Conservation (phyloP, 2,888 invertebrate species). For the Caenorhabditis parvicauda region DNA sequence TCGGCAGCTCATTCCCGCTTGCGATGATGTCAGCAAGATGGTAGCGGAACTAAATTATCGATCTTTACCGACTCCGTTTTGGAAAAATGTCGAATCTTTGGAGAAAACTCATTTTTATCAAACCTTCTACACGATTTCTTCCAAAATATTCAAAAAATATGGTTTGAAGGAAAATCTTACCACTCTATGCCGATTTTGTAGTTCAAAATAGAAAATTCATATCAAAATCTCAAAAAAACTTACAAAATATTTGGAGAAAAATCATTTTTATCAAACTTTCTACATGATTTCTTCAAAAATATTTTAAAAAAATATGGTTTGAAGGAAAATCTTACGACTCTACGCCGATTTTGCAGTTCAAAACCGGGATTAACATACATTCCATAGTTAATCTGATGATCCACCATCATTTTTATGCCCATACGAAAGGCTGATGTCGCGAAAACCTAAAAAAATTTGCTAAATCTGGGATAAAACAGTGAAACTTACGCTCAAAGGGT, state of each 20-base stretch:
- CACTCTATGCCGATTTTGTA: not conserved
- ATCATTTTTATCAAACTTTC: too few relatives aligned
- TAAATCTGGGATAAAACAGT: not conserved
- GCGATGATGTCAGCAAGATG: constrained; percentile 48
- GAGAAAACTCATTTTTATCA: constrained; percentile 4
- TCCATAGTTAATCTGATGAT: constrained; percentile 81
- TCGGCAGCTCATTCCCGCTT: constrained; percentile 38
- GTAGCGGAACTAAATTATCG: constrained; percentile 37
- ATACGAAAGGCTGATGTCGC: constrained; percentile 65
- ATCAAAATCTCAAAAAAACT: too few relatives aligned
- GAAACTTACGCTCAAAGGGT: constrained; percentile 19
- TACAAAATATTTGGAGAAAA: too few relatives aligned
- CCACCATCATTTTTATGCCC: constrained; percentile 74
- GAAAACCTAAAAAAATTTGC: constrained; percentile 15
- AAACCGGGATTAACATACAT: constrained; percentile 75
- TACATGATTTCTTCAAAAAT: too few relatives aligned
- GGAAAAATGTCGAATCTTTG: constrained; percentile 8
- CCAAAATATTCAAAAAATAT: too few relatives aligned
- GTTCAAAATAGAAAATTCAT: not conserved
- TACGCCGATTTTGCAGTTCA: constrained; percentile 22
- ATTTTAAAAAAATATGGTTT: too few relatives aligned
- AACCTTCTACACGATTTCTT: too few relatives aligned
- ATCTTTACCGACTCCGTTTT: constrained; percentile 16
- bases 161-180: constrained; percentile 14
- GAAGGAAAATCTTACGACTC: constrained; percentile 16